phyloP scores from a whole-genome alignment of 2,888 invertebrate genomes.

The Alcis repandata region DNA sequence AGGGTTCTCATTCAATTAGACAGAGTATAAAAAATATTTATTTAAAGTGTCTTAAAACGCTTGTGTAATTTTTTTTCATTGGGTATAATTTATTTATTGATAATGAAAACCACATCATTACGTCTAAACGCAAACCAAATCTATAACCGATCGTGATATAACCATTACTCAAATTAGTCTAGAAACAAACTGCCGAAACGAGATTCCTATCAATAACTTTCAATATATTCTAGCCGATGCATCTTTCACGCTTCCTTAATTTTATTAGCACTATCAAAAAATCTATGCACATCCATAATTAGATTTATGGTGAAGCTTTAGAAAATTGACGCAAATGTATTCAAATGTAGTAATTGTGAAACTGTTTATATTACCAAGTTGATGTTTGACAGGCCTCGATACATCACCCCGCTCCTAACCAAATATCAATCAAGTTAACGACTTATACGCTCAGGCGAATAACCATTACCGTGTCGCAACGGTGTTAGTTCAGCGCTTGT shows the following conservation, averaged over 20 bases:
- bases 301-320: slow-evolving; percentile 75
- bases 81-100: not conserved
- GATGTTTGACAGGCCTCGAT: slow-evolving; percentile 73
- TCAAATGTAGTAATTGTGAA: slow-evolving; percentile 81
- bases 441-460: slow-evolving; percentile 47
- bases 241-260: slow-evolving; percentile 56
- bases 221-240: slow-evolving; percentile 51
- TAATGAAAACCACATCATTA: slow-evolving; percentile 17
- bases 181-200: slow-evolving; percentile 47
- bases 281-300: slow-evolving; percentile 65
- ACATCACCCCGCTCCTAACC: slow-evolving; percentile 68
- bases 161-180: slow-evolving; percentile 50
- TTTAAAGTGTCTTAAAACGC: no score
- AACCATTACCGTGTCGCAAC: slow-evolving; percentile 52
- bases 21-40: no score
- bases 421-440: slow-evolving; percentile 57
- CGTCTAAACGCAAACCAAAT: slow-evolving; percentile 7
- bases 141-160: slow-evolving; percentile 40
- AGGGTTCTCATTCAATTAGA: no score
- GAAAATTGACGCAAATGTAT: slow-evolving; percentile 81
- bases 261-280: slow-evolving; percentile 73
- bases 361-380: slow-evolving; percentile 75
- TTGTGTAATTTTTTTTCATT: not conserved
- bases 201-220: slow-evolving; percentile 63
- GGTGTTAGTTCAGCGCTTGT: slow-evolving; percentile 44